Base-by-base conservation (phyloP, 2,113 vertebrate species). In the Oriolus oriolus region DNA sequence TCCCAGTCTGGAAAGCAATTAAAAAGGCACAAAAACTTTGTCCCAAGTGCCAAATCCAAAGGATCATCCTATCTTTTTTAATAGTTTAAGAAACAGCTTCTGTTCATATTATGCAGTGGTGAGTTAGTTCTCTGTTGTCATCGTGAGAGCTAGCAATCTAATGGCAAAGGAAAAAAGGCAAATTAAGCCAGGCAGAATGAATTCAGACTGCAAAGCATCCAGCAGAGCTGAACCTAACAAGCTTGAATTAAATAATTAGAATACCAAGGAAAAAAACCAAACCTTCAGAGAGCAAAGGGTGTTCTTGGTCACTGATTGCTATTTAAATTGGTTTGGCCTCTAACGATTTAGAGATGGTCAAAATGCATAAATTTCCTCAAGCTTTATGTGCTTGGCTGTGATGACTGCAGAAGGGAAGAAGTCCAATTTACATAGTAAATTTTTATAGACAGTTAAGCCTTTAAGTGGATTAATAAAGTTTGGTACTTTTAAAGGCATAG, bases 261-360 rank as follows among this genome's bases (percentile, higher is more conserved):
- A 93, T 82, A 89, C 60, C 57, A 84, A 68, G 76, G 19, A 28
- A 80, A 90, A 81, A 84, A 84, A 79, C 50, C 57, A 86, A 86
- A 50, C 41, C 79, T 95, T 84, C 69, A 90, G 83, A 96, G 92
- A 92, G 86, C 86, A 96, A 96, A 97, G 92, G 75, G 79, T 97
- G 86, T 90, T 95, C 95, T 90, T 97, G 96, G 93, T 96, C 95
- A 97, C 73, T 96, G 96, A 97, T 92, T 95, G 89, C 88, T 94
- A 73, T 97, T 96, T 94, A 96, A 96, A 95, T 95, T 96, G 90
- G 83, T 95, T 95, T 94, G 88, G 86, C 93, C 93, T 96, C 95
- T 92, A 94, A 92, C 1, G 0, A 93, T 90, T 96, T 93, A 94
- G 76, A 89, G 92, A 93, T 87, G 85, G 94, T 78, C 88, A 87